Evolutionary conservation across 2,113 vertebrate species (phyloP), one percentile per base, ranked within the genome.

Genomic region (Phasianus colchicus): DNA sequence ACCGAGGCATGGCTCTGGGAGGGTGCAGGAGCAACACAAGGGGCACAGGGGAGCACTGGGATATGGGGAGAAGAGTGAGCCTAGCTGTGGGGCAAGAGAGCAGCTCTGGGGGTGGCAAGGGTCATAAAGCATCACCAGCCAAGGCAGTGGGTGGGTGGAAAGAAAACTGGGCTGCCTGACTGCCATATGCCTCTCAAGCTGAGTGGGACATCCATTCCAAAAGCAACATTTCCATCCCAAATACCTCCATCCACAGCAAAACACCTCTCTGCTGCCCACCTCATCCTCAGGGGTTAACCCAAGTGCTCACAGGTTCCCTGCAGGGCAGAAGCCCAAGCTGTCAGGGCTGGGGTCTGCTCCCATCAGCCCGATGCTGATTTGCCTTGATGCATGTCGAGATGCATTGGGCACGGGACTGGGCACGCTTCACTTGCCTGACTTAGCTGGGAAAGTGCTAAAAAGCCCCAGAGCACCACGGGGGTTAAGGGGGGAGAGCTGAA

Each of bases 371-470:
- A 94, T 1, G 2, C 42, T 96, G 79, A 96, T 96, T 93, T 92
- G 88, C 92, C 72, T 94, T 90, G 95, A 96, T 71, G 61, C 43
- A 6, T 77, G 86, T 93, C 90, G 3, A 63, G 65, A 83, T 32
- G 69, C 76, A 96, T 95, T 74, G 92, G 74, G 78, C 18, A 0
- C 0, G 1, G 48, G 69, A 63, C 13, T 0, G 61, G 61, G 61
- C 61, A 52, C 24, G 67, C n/a, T 50, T 52, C 34, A 29, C 25
- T 71, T 9, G 21, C 47, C 48, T 52, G 34, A 17, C 1, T 16
- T 72, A n/a, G 0, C 43, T 74, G 24, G 63, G 16, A 11, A 70
- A 64, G 34, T 2, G 4, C 60, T 57, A 15, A 73, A 86, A 48
- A 63, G 22, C 40, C 36, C 47, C 6, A 2, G 10, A 67, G 38